phyloP scores from a whole-genome alignment of 2,888 invertebrate genomes.

The Oasisia sp. region DNA sequence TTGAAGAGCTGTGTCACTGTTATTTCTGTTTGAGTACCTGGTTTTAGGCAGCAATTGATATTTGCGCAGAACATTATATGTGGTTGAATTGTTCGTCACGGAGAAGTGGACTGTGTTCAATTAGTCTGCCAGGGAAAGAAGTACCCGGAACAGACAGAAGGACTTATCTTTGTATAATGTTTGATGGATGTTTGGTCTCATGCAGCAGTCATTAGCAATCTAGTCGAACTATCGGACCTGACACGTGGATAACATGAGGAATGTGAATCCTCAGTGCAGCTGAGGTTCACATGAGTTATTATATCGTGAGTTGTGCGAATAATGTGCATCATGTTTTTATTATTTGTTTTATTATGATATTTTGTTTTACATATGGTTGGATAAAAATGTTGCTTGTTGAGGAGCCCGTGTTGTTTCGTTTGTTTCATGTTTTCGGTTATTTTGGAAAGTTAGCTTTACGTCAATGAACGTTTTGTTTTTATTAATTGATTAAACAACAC shows the following conservation, averaged over 20 bases:
- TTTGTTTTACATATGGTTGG: background rate
- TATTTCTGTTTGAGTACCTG: no score
- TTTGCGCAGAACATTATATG: no score
- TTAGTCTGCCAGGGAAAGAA: no score
- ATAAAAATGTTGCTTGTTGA: background rate
- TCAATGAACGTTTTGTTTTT: background rate
- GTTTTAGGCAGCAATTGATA: no score
- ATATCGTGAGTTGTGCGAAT: background rate
- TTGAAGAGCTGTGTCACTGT: no score
- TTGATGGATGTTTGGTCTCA: background rate
- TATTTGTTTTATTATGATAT: background rate
- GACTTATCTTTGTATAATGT: background rate
- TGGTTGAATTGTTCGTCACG: no score
- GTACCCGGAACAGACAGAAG: no score
- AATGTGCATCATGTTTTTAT: background rate
- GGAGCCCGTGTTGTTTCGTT: background rate
- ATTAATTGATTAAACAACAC: no score
- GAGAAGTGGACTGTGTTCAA: no score
- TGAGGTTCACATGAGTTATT: background rate
- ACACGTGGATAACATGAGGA: background rate
- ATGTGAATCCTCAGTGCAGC: background rate
- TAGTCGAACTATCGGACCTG: background rate
- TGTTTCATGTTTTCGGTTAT: background rate
- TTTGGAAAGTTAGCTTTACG: background rate
- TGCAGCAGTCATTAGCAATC: background rate